Conservation (phyloP, 2,888 invertebrate genomes). For the Cheilosia variabilis region DNA sequence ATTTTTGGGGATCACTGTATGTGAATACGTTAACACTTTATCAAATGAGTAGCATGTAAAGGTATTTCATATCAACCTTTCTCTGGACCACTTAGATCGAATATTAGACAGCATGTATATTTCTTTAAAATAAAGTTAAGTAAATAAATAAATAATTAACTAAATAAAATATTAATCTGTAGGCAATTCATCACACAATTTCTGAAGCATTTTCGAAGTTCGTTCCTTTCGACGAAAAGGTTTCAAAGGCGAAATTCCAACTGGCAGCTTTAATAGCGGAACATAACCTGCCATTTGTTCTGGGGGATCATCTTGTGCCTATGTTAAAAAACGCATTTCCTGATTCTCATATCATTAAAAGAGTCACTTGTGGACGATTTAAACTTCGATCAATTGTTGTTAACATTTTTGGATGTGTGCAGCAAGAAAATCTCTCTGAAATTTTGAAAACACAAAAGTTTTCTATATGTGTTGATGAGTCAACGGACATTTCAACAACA, state of each 20-base stretch:
- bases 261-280: not conserved
- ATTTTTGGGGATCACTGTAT: no score
- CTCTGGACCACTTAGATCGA: not conserved
- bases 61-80: no score
- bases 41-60: no score
- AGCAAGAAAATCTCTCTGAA: not conserved
- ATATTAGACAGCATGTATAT: no score
- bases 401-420: not conserved
- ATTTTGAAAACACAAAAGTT: not conserved
- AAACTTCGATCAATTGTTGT: not conserved
- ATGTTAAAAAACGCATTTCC: not conserved
- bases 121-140: not conserved
- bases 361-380: not conserved
- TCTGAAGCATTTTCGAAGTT: not conserved
- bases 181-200: not conserved
- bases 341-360: not conserved
- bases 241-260: not conserved
- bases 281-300: not conserved
- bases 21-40: no score
- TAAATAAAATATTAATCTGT: not conserved
- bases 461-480: conserved; percentile 4
- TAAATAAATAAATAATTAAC: not conserved
- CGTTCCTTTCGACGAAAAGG: not conserved
- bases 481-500: not conserved
- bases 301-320: not conserved